Conservation (phyloP, 2,888 invertebrate species). For the Mystacides longicornis region DNA sequence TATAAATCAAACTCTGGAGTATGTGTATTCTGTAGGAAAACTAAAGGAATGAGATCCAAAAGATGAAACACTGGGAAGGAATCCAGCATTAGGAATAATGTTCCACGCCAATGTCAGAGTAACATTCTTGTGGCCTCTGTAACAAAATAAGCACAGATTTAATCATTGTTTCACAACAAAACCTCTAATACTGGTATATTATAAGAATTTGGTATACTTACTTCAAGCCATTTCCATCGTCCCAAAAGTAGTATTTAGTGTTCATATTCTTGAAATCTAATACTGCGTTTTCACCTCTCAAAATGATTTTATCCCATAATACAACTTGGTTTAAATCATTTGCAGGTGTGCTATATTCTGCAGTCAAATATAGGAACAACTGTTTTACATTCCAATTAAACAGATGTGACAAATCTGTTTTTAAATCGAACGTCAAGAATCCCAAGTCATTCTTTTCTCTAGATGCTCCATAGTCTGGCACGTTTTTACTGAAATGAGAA, state of each 20-base stretch:
- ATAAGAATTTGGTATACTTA: conserved; percentile 46
- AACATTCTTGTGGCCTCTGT: conserved; percentile 85
- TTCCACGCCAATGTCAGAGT: conserved; percentile 95
- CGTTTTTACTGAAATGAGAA: conserved; percentile 77
- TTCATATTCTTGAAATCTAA: conserved; percentile 91
- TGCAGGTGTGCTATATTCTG: conserved; percentile 84
- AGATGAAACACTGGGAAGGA: conserved; percentile 81
- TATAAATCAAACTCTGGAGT: conserved; percentile 47
- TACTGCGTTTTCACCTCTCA: conserved; percentile 88
- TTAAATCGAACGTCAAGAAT: conserved; percentile 88
- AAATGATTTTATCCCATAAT: conserved; percentile 97
- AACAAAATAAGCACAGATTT: background rate
- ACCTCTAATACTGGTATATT: background rate
- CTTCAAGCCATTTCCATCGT: conserved; percentile 96
- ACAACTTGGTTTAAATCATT: conserved; percentile 92
- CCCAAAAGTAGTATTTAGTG: conserved; percentile 99
- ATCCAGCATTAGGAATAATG: conserved; percentile 96
- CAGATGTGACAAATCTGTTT: conserved; percentile 81
- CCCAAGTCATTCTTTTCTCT: conserved; percentile 94
- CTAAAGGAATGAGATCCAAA: conserved; percentile 78
- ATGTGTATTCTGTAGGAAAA: conserved; percentile 85
- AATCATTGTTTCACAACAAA: too few species aligned
- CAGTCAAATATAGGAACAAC: conserved; percentile 91
- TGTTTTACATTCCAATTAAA: conserved; percentile 99
- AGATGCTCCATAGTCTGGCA: conserved; percentile 91